phyloP scores from a whole-genome alignment of 1,140 invertebrate genomes.

The Drosophila grimshawi region DNA sequence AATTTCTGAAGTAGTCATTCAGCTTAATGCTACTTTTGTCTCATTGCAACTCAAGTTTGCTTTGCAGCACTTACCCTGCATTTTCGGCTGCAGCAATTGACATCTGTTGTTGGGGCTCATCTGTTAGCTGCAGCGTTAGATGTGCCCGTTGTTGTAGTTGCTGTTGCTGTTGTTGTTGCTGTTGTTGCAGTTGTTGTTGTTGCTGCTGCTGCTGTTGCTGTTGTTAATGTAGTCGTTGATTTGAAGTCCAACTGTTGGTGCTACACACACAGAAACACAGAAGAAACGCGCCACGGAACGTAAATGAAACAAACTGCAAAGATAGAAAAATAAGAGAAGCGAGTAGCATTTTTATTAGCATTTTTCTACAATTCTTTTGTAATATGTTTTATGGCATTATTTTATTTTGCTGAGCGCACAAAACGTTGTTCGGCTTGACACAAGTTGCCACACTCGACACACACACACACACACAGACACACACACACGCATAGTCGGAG shows the following conservation, averaged over 20 bases:
- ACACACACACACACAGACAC: conserved; percentile 17
- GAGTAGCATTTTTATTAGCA: conserved; percentile 61
- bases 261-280: conserved; percentile 35
- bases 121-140: conserved; percentile 84
- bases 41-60: conserved; percentile 10
- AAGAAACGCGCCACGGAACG: conserved; percentile 59
- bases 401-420: conserved; percentile 46
- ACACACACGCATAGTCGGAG: background rate
- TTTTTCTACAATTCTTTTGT: conserved; percentile 54
- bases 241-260: conserved; percentile 45
- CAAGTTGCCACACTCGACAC: conserved; percentile 63
- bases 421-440: conserved; percentile 67
- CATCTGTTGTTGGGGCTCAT: conserved; percentile 86
- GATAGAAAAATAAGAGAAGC: conserved; percentile 12
- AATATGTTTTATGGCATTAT: conserved; percentile 52
- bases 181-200: conserved; percentile 23
- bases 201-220: conserved; percentile 13
- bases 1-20: background rate
- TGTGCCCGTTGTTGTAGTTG: conserved; percentile 68
- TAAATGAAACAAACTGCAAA: conserved; percentile 73
- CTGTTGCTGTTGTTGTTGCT: conserved; percentile 33
- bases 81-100: conserved; percentile 88
- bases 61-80: conserved; percentile 86
- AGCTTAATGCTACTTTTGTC: background rate
- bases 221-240: conserved; percentile 26